phyloP scores from a whole-genome alignment of 2,888 invertebrate genomes.

The Yponomeuta evonymella region DNA sequence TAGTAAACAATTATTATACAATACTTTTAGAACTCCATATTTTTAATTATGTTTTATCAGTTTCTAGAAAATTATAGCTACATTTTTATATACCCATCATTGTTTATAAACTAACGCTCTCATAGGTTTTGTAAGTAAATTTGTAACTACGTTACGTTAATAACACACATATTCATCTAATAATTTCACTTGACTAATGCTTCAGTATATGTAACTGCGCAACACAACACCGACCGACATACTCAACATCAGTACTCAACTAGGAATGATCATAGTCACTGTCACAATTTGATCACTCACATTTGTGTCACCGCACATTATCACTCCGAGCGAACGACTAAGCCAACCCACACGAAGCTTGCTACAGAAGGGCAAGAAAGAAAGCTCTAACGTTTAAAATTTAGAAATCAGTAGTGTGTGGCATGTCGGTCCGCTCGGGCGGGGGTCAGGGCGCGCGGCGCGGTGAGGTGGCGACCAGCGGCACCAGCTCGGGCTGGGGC shows the following conservation, averaged over 20 bases:
- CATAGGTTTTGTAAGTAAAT: constrained; percentile 27
- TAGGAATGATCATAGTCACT: background rate
- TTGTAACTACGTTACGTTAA: constrained; percentile 6
- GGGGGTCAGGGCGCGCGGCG: constrained; percentile 48
- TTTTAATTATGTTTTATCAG: constrained; percentile 37
- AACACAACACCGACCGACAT: background rate
- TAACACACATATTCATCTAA: constrained; percentile 7
- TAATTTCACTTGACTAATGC: constrained; percentile 6
- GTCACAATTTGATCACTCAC: background rate
- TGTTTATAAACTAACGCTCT: constrained; percentile 36
- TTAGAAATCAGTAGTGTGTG: constrained; percentile 62
- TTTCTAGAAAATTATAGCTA: constrained; percentile 40
- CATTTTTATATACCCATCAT: constrained; percentile 43
- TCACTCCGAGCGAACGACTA: constrained; percentile 41
- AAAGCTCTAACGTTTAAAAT: constrained; percentile 26
- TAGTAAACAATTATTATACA: constrained; percentile 60
- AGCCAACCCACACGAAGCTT: constrained; percentile 20
- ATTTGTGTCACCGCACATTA: constrained; percentile 12
- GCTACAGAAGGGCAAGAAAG: constrained; percentile 19
- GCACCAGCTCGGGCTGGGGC: constrained; percentile 74
- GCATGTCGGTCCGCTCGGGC: constrained; percentile 44
- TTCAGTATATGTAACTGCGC: background rate
- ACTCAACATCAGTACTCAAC: background rate
- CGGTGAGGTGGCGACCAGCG: constrained; percentile 54
- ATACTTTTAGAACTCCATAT: constrained; percentile 58